Conservation (phyloP, 1,140 invertebrate species). For the Drosophila nannoptera region DNA sequence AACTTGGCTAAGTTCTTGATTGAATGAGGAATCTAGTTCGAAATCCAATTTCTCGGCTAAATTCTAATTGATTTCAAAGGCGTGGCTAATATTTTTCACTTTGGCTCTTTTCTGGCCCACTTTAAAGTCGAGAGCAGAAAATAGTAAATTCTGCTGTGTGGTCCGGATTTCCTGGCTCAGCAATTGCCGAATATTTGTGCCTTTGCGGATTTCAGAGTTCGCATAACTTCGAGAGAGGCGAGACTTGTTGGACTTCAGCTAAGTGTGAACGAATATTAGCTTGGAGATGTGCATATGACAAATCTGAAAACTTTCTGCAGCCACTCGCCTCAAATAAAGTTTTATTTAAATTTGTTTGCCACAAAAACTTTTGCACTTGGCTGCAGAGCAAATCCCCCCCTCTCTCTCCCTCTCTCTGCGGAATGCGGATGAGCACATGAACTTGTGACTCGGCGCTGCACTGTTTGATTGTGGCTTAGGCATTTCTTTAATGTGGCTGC, state of each 20-base stretch:
- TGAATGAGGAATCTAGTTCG: no score
- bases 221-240: neutral
- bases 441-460: constrained; percentile 44
- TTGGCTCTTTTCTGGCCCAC: no score
- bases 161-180: neutral
- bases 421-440: constrained; percentile 10
- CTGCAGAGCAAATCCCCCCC: no score
- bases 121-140: neutral
- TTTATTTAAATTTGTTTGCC: constrained; percentile 47
- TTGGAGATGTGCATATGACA: constrained; percentile 63
- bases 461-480: constrained; percentile 61
- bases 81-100: no score
- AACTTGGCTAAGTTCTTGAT: no score
- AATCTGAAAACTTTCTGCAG: constrained; percentile 66
- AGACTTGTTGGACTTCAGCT: constrained; percentile 20
- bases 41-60: no score
- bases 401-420: no score
- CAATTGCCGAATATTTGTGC: neutral
- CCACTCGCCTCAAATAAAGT: constrained; percentile 43
- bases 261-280: constrained; percentile 56
- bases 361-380: constrained; percentile 44
- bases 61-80: no score
- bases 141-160: neutral
- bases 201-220: constrained; percentile 1
- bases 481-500: constrained; percentile 49